Conservation (phyloP, 2,113 vertebrate species). For the Lepus timidus region DNA sequence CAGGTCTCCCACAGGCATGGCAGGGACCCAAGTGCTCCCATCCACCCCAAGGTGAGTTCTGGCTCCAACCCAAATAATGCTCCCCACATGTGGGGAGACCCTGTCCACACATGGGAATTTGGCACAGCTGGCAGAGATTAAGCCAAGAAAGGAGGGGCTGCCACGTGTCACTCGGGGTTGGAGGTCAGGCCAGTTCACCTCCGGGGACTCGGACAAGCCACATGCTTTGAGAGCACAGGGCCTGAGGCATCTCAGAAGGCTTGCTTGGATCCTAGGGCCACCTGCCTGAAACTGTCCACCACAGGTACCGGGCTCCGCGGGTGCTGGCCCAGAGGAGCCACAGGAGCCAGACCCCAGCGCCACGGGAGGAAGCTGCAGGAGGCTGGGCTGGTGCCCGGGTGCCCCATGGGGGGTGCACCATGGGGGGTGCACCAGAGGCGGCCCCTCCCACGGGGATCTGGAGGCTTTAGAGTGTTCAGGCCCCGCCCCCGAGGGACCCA, state of each 20-base stretch:
- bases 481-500: not conserved
- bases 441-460: accelerated
- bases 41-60: not conserved
- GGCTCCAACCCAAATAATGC: not conserved
- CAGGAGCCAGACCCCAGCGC: not conserved
- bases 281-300: accelerated
- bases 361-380: accelerated
- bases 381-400: not conserved
- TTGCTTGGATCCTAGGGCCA: not conserved
- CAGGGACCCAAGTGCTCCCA: no score
- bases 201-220: not conserved
- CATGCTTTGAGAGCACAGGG: not conserved
- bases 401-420: no score
- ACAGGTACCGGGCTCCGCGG: not conserved
- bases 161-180: accelerated
- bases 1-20: no score
- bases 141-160: accelerated
- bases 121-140: accelerated
- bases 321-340: not conserved
- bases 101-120: not conserved
- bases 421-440: no score
- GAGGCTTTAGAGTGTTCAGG: no score
- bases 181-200: no score
- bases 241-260: not conserved
- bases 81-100: not conserved